Evolutionary conservation across 2,113 vertebrate species (phyloP).

Genomic region (Corythaeola cristata): DNA sequence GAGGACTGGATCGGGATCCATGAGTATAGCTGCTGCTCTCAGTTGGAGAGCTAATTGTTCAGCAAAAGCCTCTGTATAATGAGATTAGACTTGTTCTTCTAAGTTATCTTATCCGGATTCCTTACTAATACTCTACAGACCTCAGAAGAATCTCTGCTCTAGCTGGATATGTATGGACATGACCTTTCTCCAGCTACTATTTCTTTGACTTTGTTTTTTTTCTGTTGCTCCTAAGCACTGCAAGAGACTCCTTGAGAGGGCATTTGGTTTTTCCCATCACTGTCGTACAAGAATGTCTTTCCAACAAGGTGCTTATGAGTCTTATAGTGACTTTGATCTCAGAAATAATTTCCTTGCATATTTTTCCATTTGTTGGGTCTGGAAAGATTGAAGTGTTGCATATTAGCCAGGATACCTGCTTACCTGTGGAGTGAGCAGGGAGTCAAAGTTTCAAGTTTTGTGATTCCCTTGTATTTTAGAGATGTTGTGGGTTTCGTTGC

Average conservation of each 20-base stretch:
- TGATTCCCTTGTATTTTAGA: neutral
- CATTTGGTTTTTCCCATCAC: neutral
- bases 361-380: neutral
- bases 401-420: neutral
- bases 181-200: neutral
- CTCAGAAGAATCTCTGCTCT: neutral
- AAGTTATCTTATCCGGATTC: neutral
- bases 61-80: neutral
- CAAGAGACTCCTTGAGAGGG: neutral
- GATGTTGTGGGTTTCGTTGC: neutral
- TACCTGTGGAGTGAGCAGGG: neutral
- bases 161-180: neutral
- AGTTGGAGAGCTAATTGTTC: neutral
- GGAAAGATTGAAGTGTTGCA: neutral
- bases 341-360: neutral
- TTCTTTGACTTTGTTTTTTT: neutral
- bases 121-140: neutral
- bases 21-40: neutral
- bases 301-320: neutral
- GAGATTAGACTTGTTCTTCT: neutral
- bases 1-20: neutral
- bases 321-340: neutral
- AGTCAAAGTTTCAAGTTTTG: neutral
- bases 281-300: neutral
- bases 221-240: neutral